A percentile compares a stretch with the other conserved stretches of the same genome.
Evolutionary conservation across 2,113 vertebrate species (phyloP).

Genomic region (Lamprotornis superbus): DNA sequence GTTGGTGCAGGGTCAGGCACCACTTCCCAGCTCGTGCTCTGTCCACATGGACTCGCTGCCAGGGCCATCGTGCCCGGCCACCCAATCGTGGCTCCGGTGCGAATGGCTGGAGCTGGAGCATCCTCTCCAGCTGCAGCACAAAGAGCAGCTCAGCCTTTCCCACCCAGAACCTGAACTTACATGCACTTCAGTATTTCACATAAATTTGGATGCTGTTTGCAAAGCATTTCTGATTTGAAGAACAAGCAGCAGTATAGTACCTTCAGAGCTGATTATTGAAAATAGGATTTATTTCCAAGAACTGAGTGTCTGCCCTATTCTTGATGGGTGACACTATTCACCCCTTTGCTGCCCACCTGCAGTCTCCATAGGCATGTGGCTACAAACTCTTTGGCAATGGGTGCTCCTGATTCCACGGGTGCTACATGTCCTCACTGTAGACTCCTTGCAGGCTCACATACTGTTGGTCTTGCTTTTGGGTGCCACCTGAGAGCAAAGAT

Average conservation of each 20-base stretch:
- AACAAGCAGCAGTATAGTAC: background rate
- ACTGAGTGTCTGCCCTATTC: background rate
- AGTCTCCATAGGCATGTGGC: background rate
- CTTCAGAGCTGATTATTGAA: background rate
- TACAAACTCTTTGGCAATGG: background rate
- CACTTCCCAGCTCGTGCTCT: fast-evolving
- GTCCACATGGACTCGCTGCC: background rate
- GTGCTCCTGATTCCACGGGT: background rate
- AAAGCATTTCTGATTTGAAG: background rate
- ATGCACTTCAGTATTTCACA: fast-evolving
- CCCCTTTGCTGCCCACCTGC: background rate
- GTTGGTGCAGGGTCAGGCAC: background rate
- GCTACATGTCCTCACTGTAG: background rate
- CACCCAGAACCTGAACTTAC: background rate
- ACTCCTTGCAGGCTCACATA: background rate
- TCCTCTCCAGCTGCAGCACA: background rate
- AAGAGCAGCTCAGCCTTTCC: background rate
- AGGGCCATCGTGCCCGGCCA: fast-evolving
- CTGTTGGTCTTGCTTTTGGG: background rate
- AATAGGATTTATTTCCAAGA: background rate
- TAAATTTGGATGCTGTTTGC: background rate
- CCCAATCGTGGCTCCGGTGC: fast-evolving
- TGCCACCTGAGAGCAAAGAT: background rate
- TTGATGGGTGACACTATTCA: background rate
- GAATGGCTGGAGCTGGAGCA: fast-evolving